Evolutionary conservation across 37 sponge, comb jelly and placozoan genomes (phyloP).

Genomic region (Theonella swinhoei): DNA sequence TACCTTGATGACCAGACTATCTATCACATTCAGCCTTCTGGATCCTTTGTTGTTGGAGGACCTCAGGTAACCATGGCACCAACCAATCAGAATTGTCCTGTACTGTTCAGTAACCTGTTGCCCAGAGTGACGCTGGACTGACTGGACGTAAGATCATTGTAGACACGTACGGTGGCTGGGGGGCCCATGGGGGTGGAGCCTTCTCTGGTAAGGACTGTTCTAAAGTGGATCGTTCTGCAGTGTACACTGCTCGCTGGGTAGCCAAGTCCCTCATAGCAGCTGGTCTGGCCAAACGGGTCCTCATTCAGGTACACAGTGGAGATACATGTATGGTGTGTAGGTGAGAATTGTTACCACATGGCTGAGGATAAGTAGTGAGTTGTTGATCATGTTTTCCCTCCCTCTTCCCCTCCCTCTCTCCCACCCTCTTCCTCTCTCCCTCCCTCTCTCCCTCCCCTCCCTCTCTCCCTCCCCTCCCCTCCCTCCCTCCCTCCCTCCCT

Average conservation of each 20-base stretch:
- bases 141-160: slow-evolving; percentile 99
- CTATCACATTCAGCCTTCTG: slow-evolving; percentile 96
- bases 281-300: slow-evolving; percentile 80
- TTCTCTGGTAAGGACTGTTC: slow-evolving; percentile 99
- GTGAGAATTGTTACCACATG: too few relatives aligned
- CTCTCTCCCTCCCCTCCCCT: too few relatives aligned
- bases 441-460: too few relatives aligned
- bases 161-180: slow-evolving; percentile 99
- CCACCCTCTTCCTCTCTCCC: too few relatives aligned
- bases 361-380: too few relatives aligned
- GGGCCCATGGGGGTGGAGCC: slow-evolving; percentile 98
- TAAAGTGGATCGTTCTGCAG: slow-evolving; percentile 95
- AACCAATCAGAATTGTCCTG: background rate
- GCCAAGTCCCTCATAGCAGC: slow-evolving; percentile 98
- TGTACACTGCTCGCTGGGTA: slow-evolving; percentile 96
- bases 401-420: too few relatives aligned
- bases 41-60: slow-evolving; percentile 92
- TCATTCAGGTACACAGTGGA: slow-evolving; percentile 96
- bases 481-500: too few relatives aligned
- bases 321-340: too few relatives aligned
- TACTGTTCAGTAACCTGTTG: background rate
- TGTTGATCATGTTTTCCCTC: too few relatives aligned
- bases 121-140: slow-evolving; percentile 96
- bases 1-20: slow-evolving; percentile 88
- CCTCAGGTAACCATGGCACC: slow-evolving; percentile 69